These are phyloP conservation scores for Caenorhabditis uteleia DNA, from an alignment of 2,888 invertebrate genomes.

Conservation along the genomic window DNA sequence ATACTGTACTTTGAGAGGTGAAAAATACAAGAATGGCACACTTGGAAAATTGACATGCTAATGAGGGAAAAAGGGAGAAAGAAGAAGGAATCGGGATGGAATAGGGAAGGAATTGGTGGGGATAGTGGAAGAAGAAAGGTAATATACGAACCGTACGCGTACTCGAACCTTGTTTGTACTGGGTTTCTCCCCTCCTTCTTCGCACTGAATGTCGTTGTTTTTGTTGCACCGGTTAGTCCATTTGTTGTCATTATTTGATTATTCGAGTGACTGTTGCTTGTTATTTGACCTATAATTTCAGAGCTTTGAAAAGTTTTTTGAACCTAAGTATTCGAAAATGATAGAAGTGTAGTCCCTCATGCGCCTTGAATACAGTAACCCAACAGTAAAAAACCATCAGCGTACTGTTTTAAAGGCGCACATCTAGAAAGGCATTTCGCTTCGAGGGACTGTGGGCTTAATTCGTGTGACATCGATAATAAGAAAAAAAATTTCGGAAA, in stretches of 20 bases:
- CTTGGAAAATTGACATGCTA: not conserved
- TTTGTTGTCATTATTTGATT: constrained; percentile 40
- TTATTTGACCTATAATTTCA: constrained; percentile 31
- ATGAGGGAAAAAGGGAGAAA: constrained; percentile 1
- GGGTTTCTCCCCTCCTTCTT: constrained; percentile 53
- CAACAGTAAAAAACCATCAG: too few relatives aligned
- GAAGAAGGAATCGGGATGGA: not conserved
- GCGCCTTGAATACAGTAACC: too few relatives aligned
- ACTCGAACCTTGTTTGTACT: constrained; percentile 69
- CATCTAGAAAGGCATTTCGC: too few relatives aligned
- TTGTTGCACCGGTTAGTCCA: constrained; percentile 25
- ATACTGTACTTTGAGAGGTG: not conserved
- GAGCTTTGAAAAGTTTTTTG: too few relatives aligned
- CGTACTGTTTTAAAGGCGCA: too few relatives aligned
- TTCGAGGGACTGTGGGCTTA: too few relatives aligned
- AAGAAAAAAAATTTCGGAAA: too few relatives aligned
- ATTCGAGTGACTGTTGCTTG: constrained; percentile 11
- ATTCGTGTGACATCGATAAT: too few relatives aligned
- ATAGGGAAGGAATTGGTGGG: constrained; percentile 2
- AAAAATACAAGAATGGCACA: not conserved
- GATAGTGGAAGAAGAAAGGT: constrained; percentile 10
- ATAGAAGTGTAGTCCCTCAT: too few relatives aligned
- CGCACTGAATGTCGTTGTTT: constrained; percentile 47
- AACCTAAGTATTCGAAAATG: not conserved
- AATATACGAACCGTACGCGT: constrained; percentile 68